Base-by-base conservation (phyloP, 2,888 invertebrate genomes). In the Chymomyza procnemis region DNA sequence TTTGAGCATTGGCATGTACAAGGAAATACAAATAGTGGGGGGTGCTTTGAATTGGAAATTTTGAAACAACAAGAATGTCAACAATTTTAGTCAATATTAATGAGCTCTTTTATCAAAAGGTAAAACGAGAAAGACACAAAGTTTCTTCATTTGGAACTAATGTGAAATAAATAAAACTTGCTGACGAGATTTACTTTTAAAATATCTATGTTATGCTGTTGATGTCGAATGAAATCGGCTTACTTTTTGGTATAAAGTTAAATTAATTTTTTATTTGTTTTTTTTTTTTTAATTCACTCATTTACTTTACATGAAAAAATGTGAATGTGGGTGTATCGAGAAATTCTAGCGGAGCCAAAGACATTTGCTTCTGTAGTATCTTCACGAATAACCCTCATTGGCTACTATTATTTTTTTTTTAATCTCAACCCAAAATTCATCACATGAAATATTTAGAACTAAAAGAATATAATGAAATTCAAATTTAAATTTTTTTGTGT, bases 101-200 rank as follows among this genome's bases (percentile, higher is more conserved):
- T 12, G 34, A 41, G 34, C 34, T 14, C 12, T 41, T 41, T 41
- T 41, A 41, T 41, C 34, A 12, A 41, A 12, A 41, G 34, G 12
- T 41, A 41, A 41, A 41, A 2, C 12, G 12, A 3, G 34, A 41
- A 41, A 41, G 1, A 41, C 34, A 12, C 12, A 50, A 74, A 66
- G 66, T 70, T 66, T 56, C 59, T 46, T 87, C 83, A 71, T 66
- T 58, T 87, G 80, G 85, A 87, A 81, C 85, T 81, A 81, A 81
- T 81, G 83, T 60, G 21, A 64, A 52, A 65, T 83, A 63, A 64
- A 69, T 41, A 12, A 41, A 12, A 41, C 9, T 12, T 41, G 12
- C 34, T 41, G 12, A 41, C 34, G 12, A 41, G 34, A 41, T 41
- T 41, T 41, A 41, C 12, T 9, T 41, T 1, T 2, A 41, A 9